Evolutionary conservation across 2,888 invertebrate genomes (phyloP), one percentile per base, ranked within the genome.

Genomic region (Noctua comes): DNA sequence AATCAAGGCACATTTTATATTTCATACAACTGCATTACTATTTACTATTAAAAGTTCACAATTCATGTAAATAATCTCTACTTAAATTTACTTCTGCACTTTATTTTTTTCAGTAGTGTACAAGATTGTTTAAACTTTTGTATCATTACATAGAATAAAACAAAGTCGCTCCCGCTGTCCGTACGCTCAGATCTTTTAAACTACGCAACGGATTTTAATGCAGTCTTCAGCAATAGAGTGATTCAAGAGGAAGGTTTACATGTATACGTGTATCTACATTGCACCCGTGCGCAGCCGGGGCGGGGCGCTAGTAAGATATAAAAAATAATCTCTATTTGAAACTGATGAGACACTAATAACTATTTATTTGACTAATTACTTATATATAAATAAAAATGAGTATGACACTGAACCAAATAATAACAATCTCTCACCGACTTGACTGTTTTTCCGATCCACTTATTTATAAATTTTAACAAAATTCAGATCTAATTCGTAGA

Each of bases 401-500:
- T 8, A 46, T 31, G 46, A 71, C n/a, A 68, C 24, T 43, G 24
- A 24, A 27, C n/a, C 13, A 70, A 1, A 11, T 24, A 24, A 11
- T 24, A 24, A 24, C 6, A 24, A 62, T 62, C 27, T 59, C 59
- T 71, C 4, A 68, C 1, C 46, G 11, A 31, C 2, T 13, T 13
- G 18, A 62, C 24, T 27, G 27, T 31, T 43, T 59, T 13, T 59
- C 13, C 13, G 13, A 62, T 5, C 5, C 5, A 43, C 13, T 16
- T 27, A 13, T 5, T 3, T 3, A 2, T 1, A 1, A 31, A 31
- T 31, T 31, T 31, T 36, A 59, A 65, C 40, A 31, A 73, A 4
- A 48, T 48, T 73, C 48, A 73, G 48, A 73, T 73, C 27, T 27
- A 51, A 73, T 40, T 51, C 36, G 2, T 51, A 74, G 40, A 74